These are phyloP conservation scores for Epinephelus fuscoguttatus DNA, from an alignment of 2,113 vertebrate species.

Conservation along the genomic window DNA sequence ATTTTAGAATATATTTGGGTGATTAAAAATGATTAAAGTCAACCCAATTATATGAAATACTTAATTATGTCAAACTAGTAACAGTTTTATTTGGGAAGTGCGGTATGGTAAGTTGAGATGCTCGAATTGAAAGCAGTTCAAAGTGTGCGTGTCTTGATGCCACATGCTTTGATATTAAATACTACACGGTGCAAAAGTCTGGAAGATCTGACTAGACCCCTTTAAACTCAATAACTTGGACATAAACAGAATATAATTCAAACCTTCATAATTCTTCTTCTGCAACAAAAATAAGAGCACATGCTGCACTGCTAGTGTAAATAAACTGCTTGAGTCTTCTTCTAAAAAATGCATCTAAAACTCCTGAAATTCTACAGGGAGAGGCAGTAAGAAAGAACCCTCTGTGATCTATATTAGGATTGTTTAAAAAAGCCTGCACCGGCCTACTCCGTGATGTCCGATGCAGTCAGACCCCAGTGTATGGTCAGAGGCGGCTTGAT, in stretches of 20 bases:
- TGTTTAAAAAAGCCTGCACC: slow-evolving; percentile 74
- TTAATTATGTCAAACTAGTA: slow-evolving; percentile 83
- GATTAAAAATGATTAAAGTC: slow-evolving; percentile 86
- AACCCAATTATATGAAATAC: slow-evolving; percentile 82
- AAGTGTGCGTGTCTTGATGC: slow-evolving; percentile 73
- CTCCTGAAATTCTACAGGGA: slow-evolving; percentile 20
- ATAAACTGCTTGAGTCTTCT: slow-evolving; percentile 17
- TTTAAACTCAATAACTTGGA: slow-evolving; percentile 38
- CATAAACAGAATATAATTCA: background rate
- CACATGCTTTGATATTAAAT: slow-evolving; percentile 80
- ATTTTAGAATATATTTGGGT: slow-evolving; percentile 86
- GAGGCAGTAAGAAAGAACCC: slow-evolving; percentile 48
- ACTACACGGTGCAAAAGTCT: slow-evolving; percentile 44
- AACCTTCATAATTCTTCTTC: slow-evolving; percentile 3
- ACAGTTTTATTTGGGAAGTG: slow-evolving; percentile 83
- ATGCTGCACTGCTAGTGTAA: background rate
- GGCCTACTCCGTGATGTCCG: slow-evolving; percentile 73
- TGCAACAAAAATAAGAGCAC: background rate
- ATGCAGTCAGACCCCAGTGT: slow-evolving; percentile 78
- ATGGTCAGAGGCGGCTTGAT: slow-evolving; percentile 77
- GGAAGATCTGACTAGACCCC: slow-evolving; percentile 26
- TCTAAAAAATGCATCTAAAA: slow-evolving; percentile 38
- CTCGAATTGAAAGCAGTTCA: slow-evolving; percentile 66
- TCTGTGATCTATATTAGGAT: slow-evolving; percentile 75
- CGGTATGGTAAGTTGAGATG: slow-evolving; percentile 72